Evolutionary conservation across 2,888 invertebrate genomes (phyloP).

Genomic region (Blera fallax): DNA sequence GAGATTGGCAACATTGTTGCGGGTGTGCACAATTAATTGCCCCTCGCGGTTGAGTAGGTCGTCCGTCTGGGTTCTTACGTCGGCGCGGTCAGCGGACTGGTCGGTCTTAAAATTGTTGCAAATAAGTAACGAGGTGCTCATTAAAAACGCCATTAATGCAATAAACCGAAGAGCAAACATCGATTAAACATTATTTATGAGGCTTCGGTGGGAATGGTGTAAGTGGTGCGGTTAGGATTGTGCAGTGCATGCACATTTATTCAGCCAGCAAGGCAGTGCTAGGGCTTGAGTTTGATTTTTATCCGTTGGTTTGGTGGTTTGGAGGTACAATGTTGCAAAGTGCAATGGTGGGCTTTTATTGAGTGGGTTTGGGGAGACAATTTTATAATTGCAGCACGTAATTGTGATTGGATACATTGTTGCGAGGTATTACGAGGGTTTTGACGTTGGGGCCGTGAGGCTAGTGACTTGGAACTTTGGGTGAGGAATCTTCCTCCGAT

Average conservation of each 20-base stretch:
- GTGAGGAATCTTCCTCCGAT: too few relatives aligned
- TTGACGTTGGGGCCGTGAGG: too few relatives aligned
- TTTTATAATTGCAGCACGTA: not conserved
- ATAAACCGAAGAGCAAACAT: constrained; percentile 82
- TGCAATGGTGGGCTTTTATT: constrained; percentile 31
- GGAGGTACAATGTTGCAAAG: constrained; percentile 47
- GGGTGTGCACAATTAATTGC: constrained; percentile 80
- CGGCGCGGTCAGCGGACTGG: constrained; percentile 15
- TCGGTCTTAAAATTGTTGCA: constrained; percentile 79
- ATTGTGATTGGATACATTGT: not conserved
- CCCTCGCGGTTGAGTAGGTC: constrained; percentile 31
- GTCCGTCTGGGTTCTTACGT: not conserved
- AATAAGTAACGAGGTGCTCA: constrained; percentile 79
- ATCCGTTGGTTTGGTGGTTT: constrained; percentile 12
- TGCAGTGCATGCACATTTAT: constrained; percentile 18
- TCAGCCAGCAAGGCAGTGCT: not conserved
- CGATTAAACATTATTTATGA: constrained; percentile 82
- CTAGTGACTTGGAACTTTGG: too few relatives aligned
- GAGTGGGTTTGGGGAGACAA: constrained; percentile 10
- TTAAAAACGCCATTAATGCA: constrained; percentile 82
- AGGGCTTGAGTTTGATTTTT: not conserved
- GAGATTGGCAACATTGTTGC: constrained; percentile 79
- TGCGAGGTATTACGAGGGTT: too few relatives aligned
- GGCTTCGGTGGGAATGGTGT: constrained; percentile 78
- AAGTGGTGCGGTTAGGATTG: constrained; percentile 37